phyloP scores from a whole-genome alignment of 2,888 invertebrate genomes.

The Griposia aprilina region DNA sequence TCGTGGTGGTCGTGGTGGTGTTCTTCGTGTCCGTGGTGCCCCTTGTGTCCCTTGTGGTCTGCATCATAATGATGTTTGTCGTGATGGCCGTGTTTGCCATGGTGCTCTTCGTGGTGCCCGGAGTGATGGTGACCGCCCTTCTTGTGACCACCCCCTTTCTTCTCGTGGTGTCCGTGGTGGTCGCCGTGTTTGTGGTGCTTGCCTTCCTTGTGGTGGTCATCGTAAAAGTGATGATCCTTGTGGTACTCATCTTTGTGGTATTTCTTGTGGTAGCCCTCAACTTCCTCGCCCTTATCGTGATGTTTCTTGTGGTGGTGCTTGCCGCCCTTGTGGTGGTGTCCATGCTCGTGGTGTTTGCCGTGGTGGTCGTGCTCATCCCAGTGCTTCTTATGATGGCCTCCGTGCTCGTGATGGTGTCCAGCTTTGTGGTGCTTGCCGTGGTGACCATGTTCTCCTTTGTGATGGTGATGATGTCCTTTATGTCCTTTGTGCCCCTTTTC shows the following conservation, averaged over 20 bases:
- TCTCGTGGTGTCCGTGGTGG: slow-evolving; percentile 94
- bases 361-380: slow-evolving; percentile 94
- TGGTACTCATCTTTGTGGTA: slow-evolving; percentile 96
- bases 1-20: slow-evolving; percentile 94
- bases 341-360: slow-evolving; percentile 94
- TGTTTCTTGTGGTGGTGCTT: slow-evolving; percentile 95
- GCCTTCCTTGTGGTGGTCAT: slow-evolving; percentile 96
- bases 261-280: slow-evolving; percentile 96
- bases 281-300: slow-evolving; percentile 96
- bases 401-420: slow-evolving; percentile 94
- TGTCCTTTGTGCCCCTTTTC: slow-evolving; percentile 95
- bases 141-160: slow-evolving; percentile 94
- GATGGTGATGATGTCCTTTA: slow-evolving; percentile 94
- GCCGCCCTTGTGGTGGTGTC: slow-evolving; percentile 94
- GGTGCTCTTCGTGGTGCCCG: slow-evolving; percentile 94
- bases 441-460: slow-evolving; percentile 94
- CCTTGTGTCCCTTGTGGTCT: slow-evolving; percentile 95
- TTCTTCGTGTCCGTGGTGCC: slow-evolving; percentile 94
- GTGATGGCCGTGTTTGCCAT: slow-evolving; percentile 95
- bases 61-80: slow-evolving; percentile 96
- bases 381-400: slow-evolving; percentile 95
- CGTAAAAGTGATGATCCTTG: slow-evolving; percentile 97
- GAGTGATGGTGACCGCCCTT: slow-evolving; percentile 95
- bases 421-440: slow-evolving; percentile 94
- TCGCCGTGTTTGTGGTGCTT: slow-evolving; percentile 95